phyloP scores from a whole-genome alignment of 1,140 invertebrate species.

The Drosophila ogumai region DNA sequence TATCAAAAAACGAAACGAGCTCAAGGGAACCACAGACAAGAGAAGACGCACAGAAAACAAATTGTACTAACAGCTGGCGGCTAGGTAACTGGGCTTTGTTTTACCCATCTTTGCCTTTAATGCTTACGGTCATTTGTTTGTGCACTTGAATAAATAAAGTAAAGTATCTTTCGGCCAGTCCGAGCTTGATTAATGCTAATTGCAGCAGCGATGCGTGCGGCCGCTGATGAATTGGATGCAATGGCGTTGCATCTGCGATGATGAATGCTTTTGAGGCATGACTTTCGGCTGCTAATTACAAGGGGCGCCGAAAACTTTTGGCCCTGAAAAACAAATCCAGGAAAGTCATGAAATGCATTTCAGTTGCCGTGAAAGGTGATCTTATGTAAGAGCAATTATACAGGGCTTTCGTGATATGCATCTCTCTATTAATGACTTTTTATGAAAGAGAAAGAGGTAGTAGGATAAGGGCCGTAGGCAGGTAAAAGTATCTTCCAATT shows the following conservation, averaged over 20 bases:
- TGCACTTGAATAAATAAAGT: conserved; percentile 45
- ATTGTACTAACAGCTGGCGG: conserved; percentile 49
- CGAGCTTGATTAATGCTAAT: conserved; percentile 76
- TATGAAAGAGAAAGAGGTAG: background rate
- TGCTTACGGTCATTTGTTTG: conserved; percentile 27
- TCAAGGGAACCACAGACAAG: conserved; percentile 53
- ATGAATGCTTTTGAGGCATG: conserved; percentile 25
- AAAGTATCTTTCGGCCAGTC: conserved; percentile 26
- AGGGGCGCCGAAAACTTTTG: conserved; percentile 26
- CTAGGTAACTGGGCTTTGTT: conserved; percentile 14
- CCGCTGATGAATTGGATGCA: conserved; percentile 55
- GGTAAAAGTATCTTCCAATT: conserved; percentile 39
- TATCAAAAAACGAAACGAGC: conserved; percentile 73
- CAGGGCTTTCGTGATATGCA: conserved; percentile 31
- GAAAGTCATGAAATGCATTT: conserved; percentile 42
- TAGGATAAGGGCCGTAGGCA: background rate
- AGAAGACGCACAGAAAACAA: conserved; percentile 44
- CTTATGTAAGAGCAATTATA: conserved; percentile 42
- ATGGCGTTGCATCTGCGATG: conserved; percentile 8
- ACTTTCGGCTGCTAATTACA: conserved; percentile 43
- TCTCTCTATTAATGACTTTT: conserved; percentile 48
- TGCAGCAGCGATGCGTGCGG: conserved; percentile 44
- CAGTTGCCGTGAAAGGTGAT: conserved; percentile 29
- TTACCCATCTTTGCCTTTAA: conserved; percentile 32
- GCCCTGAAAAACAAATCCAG: conserved; percentile 42